Conservation (phyloP, 2,113 vertebrate species). For the Melanotaenia duboulayi region DNA sequence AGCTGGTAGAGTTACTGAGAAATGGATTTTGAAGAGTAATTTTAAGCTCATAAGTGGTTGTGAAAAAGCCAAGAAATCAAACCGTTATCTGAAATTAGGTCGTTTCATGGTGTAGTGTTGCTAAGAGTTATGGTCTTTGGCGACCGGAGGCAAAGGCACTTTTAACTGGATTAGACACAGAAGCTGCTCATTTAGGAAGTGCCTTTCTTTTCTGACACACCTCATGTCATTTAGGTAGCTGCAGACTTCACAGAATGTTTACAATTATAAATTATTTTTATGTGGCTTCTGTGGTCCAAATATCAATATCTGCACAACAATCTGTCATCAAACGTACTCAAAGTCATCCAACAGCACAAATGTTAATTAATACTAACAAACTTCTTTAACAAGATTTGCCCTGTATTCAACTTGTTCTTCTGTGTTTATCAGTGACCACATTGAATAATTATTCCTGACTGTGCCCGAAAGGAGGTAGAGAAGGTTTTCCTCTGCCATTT, state of each 20-base stretch:
- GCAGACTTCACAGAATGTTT: background rate
- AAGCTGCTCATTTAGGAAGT: conserved; percentile 5
- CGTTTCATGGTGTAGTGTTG: conserved; percentile 25
- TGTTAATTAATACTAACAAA: no score
- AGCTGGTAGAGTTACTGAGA: background rate
- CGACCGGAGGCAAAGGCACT: conserved; percentile 15
- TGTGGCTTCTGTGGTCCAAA: background rate
- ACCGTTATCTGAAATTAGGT: conserved; percentile 27
- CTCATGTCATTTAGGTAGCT: background rate
- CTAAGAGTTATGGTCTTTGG: background rate
- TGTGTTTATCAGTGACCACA: background rate
- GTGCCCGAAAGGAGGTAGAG: background rate
- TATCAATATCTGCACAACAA: no score
- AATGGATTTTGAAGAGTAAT: background rate
- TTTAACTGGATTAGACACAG: conserved; percentile 18
- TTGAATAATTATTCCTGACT: background rate
- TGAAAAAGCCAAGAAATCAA: conserved; percentile 22
- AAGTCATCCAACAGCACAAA: no score
- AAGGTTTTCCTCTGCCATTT: background rate
- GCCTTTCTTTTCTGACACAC: conserved; percentile 3
- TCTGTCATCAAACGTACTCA: background rate
- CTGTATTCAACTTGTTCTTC: background rate
- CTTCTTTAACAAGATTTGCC: no score
- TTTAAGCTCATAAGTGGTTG: conserved; percentile 22
- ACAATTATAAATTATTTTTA: background rate